Conservation (phyloP, 2,888 invertebrate genomes). For the Artemia sinica region DNA sequence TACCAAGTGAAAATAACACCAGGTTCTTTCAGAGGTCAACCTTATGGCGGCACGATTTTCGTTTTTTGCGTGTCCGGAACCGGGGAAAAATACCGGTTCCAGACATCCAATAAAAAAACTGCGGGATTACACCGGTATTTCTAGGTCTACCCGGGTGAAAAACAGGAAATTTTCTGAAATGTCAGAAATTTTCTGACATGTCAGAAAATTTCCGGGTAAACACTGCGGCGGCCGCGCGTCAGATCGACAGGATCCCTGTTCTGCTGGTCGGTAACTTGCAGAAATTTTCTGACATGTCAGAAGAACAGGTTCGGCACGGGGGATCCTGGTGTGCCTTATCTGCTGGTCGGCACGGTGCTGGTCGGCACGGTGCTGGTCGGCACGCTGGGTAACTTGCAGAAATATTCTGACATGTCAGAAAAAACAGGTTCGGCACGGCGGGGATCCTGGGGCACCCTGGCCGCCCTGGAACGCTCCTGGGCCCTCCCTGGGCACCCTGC, state of each 20-base stretch:
- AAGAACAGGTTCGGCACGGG: background rate
- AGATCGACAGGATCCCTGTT: background rate
- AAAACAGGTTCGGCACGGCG: background rate
- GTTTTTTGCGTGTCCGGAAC: conserved; percentile 9
- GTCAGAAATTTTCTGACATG: conserved; percentile 3
- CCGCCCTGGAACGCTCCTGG: conserved; percentile 9
- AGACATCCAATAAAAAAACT: conserved; percentile 12
- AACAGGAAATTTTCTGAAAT: background rate
- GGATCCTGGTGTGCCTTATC: background rate
- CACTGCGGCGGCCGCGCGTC: background rate
- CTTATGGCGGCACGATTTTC: conserved; percentile 2
- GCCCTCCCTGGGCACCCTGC: background rate
- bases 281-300: background rate
- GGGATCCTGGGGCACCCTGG: background rate
- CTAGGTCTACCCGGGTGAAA: no score
- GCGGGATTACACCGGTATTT: background rate
- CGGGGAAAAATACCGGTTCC: conserved; percentile 1
- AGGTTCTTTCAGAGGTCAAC: conserved; percentile 9
- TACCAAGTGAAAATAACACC: no score
- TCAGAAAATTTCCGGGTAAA: no score
- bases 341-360: background rate
- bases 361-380: background rate
- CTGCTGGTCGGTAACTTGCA: background rate
- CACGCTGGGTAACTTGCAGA: background rate
- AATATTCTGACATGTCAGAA: background rate